Evolutionary conservation across 2,113 vertebrate species (phyloP), one percentile per base, ranked within the genome.

Genomic region (Pardalotus punctatus): DNA sequence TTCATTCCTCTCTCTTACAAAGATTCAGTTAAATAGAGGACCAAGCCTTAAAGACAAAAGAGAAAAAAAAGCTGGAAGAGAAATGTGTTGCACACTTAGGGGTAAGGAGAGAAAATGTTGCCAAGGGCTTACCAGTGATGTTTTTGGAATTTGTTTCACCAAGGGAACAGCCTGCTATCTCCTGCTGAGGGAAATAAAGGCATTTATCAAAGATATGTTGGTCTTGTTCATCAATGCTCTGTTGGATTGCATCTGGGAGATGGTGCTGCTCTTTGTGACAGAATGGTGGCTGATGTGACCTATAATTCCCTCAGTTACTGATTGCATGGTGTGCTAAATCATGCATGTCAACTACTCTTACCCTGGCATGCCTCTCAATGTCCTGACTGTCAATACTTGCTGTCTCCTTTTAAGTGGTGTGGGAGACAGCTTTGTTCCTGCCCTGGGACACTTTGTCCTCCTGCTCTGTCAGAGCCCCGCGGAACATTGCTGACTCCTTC

Each of bases 391-490:
- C 87, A 77, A 11, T 6, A 35, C 35, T 24, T 28, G 35, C 54
- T 64, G 78, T 54, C 92, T 93, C 54, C 56, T 47, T 56, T 33
- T n/a, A 53, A 57, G 33, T 3, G 18, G 22, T 60, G 71, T 2
- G 0, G 71, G 43, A 88, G 74, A 47, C 2, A 56, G 71, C 79
- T 96, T 95, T 95, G 64, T 83, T 95, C 67, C 56, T 94, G 79
- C 51, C 71, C 76, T 5, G 7, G 92, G 64, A 92, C 88, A 58
- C 58, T 57, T 58, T 64, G 82, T 83, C 65, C 93, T 85, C 54
- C 71, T 90, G 45, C 35, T 83, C 54, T 14, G 50, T 45, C 74
- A 53, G 40, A 33, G 48, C 50, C 45, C n/a, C 0, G 1, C 0
- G 1, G 42, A 82, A 62, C 66, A 23, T 28, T 51, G 81, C 67